phyloP scores from a whole-genome alignment of 2,113 vertebrate species.

The Paradoxurus hermaphroditus region DNA sequence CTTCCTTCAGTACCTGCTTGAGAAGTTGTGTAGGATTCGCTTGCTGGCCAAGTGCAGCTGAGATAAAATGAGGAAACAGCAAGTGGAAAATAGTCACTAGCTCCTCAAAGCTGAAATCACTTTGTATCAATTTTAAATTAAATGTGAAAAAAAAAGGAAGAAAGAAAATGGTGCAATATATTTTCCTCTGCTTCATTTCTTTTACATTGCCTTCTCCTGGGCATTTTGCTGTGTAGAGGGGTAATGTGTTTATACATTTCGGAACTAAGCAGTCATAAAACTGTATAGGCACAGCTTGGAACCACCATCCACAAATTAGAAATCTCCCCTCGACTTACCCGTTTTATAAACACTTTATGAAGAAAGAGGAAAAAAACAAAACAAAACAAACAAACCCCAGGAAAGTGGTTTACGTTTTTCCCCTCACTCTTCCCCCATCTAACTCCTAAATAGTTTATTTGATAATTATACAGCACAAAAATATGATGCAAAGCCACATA shows the following conservation, averaged over 20 bases:
- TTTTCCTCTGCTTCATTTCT: slow-evolving; percentile 72
- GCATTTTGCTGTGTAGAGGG: slow-evolving; percentile 68
- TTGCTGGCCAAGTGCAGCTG: neutral
- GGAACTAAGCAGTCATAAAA: slow-evolving; percentile 73
- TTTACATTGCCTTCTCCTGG: slow-evolving; percentile 61
- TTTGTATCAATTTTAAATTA: slow-evolving; percentile 69
- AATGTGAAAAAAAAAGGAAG: slow-evolving; percentile 51
- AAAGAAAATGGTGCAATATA: slow-evolving; percentile 48
- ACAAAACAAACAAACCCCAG: slow-evolving; percentile 55
- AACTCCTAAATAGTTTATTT: slow-evolving; percentile 64
- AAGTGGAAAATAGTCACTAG: neutral
- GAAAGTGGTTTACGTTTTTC: slow-evolving; percentile 44
- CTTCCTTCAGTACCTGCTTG: neutral
- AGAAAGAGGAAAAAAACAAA: neutral
- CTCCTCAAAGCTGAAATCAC: slow-evolving; percentile 32
- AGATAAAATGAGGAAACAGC: neutral
- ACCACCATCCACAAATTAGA: slow-evolving; percentile 61
- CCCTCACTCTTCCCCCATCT: slow-evolving; percentile 14
- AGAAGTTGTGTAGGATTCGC: neutral
- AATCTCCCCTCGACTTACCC: slow-evolving; percentile 56
- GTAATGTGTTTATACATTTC: slow-evolving; percentile 71
- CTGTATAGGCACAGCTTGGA: slow-evolving; percentile 70
- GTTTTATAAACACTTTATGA: slow-evolving; percentile 65
- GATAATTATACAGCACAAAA: slow-evolving; percentile 73
- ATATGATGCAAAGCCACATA: slow-evolving; percentile 65